Percentiles rank a stretch among this genome's conserved stretches.
Evolutionary conservation across 2,888 invertebrate species (phyloP).

Genomic region (Sphaerophoria taeniata): DNA sequence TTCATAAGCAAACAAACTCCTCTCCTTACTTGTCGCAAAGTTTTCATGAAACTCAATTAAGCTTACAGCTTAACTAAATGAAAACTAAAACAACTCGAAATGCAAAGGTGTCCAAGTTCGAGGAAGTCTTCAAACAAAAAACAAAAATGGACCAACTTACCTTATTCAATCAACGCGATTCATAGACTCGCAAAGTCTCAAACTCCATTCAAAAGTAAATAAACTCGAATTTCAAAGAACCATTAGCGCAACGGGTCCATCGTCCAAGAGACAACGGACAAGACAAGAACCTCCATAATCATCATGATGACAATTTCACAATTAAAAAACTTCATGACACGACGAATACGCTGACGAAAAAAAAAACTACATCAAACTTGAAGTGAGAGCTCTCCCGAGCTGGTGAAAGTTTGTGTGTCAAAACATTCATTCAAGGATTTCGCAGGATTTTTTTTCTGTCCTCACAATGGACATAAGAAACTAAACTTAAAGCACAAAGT

Average conservation of each 20-base stretch:
- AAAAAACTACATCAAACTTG: constrained; percentile 62
- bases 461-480: constrained; percentile 31
- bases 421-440: constrained; percentile 55
- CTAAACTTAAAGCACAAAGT: constrained; percentile 43
- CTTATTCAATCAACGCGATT: constrained; percentile 40
- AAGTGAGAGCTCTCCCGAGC: constrained; percentile 25
- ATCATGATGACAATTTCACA: constrained; percentile 64
- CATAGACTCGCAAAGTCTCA: constrained; percentile 12
- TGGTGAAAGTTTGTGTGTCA: constrained; percentile 65
- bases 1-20: not conserved
- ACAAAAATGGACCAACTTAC: not conserved
- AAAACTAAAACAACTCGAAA: constrained; percentile 2
- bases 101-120: constrained; percentile 17
- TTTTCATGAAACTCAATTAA: constrained; percentile 11
- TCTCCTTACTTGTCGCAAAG: too few species aligned
- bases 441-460: constrained; percentile 2
- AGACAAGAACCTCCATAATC: constrained; percentile 51
- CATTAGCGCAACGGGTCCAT: constrained; percentile 36
- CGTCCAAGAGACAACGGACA: not conserved
- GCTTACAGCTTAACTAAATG: constrained; percentile 11
- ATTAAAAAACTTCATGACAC: constrained; percentile 54
- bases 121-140: not conserved
- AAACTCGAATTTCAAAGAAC: constrained; percentile 33
- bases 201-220: constrained; percentile 24
- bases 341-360: too few species aligned